Conservation (phyloP, 2,113 vertebrate genomes). For the Triplophysa dalaica region DNA sequence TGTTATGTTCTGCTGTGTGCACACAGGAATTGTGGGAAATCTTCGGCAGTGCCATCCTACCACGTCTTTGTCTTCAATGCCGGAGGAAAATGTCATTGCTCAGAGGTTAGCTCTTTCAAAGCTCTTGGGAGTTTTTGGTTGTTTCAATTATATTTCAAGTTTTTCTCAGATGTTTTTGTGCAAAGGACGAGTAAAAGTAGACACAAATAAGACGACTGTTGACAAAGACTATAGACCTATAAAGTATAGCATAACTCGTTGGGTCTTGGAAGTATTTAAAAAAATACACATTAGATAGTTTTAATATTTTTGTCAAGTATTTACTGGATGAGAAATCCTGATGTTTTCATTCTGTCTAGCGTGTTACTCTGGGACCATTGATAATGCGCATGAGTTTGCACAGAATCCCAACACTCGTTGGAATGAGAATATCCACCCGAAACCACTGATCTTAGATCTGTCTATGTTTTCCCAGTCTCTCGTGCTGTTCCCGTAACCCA, state of each 20-base stretch:
- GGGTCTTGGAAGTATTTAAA: too few species aligned
- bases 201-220: too few species aligned
- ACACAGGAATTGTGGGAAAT: slow-evolving; percentile 33
- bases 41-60: neutral
- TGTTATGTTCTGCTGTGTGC: slow-evolving; percentile 38
- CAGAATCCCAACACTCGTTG: slow-evolving; percentile 8
- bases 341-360: neutral
- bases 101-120: neutral
- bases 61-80: neutral
- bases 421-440: slow-evolving; percentile 5
- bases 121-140: slow-evolving; percentile 3
- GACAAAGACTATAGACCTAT: too few species aligned
- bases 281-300: too few species aligned
- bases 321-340: neutral
- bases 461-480: slow-evolving; percentile 49
- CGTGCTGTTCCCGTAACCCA: slow-evolving; percentile 78
- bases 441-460: slow-evolving; percentile 36
- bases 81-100: neutral
- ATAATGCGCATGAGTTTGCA: slow-evolving; percentile 18
- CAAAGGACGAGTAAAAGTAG: too few species aligned
- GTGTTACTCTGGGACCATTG: neutral
- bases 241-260: too few species aligned
- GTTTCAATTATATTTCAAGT: slow-evolving; percentile 15
- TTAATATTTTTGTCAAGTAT: neutral
- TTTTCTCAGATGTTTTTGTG: too few species aligned